phyloP scores from a whole-genome alignment of 2,113 vertebrate genomes.

The Eptesicus fuscus region DNA sequence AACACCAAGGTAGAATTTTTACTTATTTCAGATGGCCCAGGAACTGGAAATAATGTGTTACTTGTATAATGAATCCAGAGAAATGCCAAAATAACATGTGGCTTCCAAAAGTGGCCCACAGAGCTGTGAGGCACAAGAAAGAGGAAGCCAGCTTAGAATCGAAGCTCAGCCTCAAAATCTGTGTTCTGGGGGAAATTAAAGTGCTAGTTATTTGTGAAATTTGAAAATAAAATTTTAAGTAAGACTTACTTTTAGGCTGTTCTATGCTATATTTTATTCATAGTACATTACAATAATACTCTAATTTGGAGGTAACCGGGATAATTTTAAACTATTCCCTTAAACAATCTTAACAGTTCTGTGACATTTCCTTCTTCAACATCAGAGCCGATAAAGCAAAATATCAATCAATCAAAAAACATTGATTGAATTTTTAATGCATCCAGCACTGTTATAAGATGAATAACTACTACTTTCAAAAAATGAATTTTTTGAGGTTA shows the following conservation, averaged over 20 bases:
- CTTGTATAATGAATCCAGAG: slow-evolving; percentile 50
- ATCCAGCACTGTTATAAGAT: neutral
- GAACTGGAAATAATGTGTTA: slow-evolving; percentile 58
- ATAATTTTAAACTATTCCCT: neutral
- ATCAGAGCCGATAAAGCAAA: neutral
- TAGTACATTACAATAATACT: neutral
- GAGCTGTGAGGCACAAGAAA: slow-evolving; percentile 11
- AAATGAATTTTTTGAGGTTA: neutral
- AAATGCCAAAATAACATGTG: slow-evolving; percentile 49
- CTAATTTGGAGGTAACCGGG: neutral
- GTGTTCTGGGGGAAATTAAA: slow-evolving; percentile 22
- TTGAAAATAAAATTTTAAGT: slow-evolving; percentile 33
- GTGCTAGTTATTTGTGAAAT: slow-evolving; percentile 27
- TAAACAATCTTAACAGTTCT: neutral
- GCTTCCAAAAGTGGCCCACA: slow-evolving; percentile 30
- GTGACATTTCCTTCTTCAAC: neutral
- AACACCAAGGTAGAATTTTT: slow-evolving; percentile 17
- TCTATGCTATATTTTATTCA: neutral
- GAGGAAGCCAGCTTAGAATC: slow-evolving; percentile 11
- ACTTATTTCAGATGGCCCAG: slow-evolving; percentile 48
- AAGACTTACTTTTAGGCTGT: neutral
- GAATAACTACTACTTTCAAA: neutral
- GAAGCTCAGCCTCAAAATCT: neutral
- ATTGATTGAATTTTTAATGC: neutral
- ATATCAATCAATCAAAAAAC: neutral